Evolutionary conservation across 2,113 vertebrate species (phyloP).

Genomic region (Ifrita kowaldi): DNA sequence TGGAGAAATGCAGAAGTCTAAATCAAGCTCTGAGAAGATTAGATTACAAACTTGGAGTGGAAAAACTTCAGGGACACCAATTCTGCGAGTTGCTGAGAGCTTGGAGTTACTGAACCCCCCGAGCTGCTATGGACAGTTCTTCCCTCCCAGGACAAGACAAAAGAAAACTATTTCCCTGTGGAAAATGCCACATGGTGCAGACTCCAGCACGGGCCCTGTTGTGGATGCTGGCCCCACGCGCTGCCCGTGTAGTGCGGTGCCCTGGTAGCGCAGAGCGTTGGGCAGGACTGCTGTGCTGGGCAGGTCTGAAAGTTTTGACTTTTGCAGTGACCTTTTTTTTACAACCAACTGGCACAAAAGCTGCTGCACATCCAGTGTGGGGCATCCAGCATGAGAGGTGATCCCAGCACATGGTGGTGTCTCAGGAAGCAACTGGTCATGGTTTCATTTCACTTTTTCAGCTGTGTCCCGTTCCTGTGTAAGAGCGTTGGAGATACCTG

Average conservation of each 20-base stretch:
- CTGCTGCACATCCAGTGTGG: accelerated
- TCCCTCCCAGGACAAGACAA: not conserved
- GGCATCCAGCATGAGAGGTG: not conserved
- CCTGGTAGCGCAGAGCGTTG: accelerated
- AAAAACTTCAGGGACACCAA: not conserved
- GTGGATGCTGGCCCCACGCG: accelerated
- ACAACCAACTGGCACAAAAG: not conserved
- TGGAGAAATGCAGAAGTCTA: not conserved
- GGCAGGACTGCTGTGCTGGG: accelerated
- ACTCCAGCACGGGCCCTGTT: accelerated
- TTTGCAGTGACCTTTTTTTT: not conserved
- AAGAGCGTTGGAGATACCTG: not conserved
- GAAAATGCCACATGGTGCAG: not conserved
- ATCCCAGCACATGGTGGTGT: not conserved
- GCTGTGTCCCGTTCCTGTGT: not conserved
- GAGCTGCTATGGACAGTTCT: accelerated
- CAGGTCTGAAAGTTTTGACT: not conserved
- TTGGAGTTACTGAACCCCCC: accelerated
- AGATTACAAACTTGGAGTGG: not conserved
- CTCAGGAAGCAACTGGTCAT: accelerated
- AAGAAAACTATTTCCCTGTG: not conserved
- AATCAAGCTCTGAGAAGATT: not conserved
- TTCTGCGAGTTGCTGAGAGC: not conserved
- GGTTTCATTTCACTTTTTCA: not conserved
- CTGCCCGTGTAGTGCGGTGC: accelerated